Evolutionary conservation across 2,113 vertebrate genomes (phyloP).

Genomic region (Hydrolagus affinis): DNA sequence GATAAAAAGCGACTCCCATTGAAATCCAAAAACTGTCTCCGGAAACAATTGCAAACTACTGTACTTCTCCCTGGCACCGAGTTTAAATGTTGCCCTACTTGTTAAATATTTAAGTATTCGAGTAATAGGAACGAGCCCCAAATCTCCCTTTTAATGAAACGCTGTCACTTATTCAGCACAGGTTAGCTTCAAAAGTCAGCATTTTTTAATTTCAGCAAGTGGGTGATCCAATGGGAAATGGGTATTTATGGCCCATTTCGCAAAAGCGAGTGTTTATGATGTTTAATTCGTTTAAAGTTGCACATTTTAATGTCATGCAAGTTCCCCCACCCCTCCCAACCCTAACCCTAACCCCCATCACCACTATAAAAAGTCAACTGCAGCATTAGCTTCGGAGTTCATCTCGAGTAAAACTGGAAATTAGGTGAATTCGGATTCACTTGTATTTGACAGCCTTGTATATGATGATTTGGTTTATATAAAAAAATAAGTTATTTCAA

Average conservation of each 20-base stretch:
- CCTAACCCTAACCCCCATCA: too few relatives aligned
- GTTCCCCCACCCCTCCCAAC: not conserved
- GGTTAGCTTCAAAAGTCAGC: not conserved
- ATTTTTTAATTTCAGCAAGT: not conserved
- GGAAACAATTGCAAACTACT: not conserved
- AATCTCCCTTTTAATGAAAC: not conserved
- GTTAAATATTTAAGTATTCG: not conserved
- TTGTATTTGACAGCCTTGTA: not conserved
- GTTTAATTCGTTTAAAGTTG: too few relatives aligned
- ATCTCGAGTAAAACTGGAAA: not conserved
- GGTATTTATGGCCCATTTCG: not conserved
- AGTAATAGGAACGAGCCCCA: not conserved
- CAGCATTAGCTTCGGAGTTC: not conserved
- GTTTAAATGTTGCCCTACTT: too few relatives aligned
- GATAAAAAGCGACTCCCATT: not conserved
- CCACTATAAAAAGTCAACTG: not conserved
- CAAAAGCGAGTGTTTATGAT: not conserved
- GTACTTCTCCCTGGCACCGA: too few relatives aligned
- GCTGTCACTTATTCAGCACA: not conserved
- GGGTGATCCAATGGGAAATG: not conserved
- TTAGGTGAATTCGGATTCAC: not conserved
- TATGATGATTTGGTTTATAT: too few relatives aligned
- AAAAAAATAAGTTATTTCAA: conserved; percentile 7
- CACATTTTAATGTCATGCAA: not conserved
- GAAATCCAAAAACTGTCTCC: not conserved